Conservation (phyloP, 2,888 invertebrate genomes). For the Spialia ferax region DNA sequence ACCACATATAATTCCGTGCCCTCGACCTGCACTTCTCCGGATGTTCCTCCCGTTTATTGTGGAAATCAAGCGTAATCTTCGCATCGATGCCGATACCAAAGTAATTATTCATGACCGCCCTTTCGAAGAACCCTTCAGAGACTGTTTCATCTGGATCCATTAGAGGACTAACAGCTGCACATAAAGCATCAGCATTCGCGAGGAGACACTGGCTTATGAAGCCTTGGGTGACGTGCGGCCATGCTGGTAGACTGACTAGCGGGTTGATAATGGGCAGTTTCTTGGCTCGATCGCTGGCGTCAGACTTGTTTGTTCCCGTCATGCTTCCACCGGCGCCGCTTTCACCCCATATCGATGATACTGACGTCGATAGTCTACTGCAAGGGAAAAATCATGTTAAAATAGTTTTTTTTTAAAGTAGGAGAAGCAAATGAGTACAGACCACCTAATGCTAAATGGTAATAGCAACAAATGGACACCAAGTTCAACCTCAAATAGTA, state of each 20-base stretch:
- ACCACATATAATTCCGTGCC: constrained; percentile 99
- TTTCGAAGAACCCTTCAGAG: constrained; percentile 96
- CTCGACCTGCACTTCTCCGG: constrained; percentile 98
- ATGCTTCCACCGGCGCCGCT: constrained; percentile 59
- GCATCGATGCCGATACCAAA: constrained; percentile 99
- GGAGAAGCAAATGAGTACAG: too few species aligned
- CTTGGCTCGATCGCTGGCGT: constrained; percentile 88
- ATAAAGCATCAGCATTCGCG: constrained; percentile 98
- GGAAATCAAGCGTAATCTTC: constrained; percentile 98
- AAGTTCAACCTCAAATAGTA: too few species aligned
- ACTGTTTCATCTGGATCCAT: constrained; percentile 97
- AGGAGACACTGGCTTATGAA: constrained; percentile 98
- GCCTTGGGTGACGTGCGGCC: constrained; percentile 94
- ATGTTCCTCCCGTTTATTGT: constrained; percentile 98
- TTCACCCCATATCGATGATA: constrained; percentile 84
- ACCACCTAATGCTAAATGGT: too few species aligned
- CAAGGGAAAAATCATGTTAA: too few species aligned
- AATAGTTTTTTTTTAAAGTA: too few species aligned
- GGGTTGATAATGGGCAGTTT: constrained; percentile 96
- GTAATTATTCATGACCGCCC: constrained; percentile 99
- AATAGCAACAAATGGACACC: too few species aligned
- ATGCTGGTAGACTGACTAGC: constrained; percentile 93
- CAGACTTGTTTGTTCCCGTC: constrained; percentile 63
- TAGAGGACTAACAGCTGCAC: constrained; percentile 98
- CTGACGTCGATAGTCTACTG: constrained; percentile 81